Conservation (phyloP, 2,113 vertebrate genomes). For the Gadus macrocephalus region DNA sequence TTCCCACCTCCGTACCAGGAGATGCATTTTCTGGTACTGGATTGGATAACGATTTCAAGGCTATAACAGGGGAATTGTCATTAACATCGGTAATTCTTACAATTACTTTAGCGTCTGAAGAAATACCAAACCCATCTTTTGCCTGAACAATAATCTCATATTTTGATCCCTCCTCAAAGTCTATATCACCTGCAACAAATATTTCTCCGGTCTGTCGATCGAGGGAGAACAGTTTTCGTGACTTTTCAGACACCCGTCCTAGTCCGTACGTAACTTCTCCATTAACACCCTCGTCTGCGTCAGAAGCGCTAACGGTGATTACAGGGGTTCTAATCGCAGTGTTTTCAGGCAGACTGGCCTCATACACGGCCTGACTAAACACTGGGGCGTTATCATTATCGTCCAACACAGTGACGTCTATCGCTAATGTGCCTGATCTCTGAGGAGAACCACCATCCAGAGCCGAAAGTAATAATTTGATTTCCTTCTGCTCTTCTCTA, state of each 20-base stretch:
- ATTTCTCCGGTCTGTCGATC: conserved; percentile 63
- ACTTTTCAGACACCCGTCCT: conserved; percentile 50
- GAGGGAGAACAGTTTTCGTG: conserved; percentile 50
- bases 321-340: conserved; percentile 6
- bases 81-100: conserved; percentile 67
- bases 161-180: conserved; percentile 54
- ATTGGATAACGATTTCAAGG: conserved; percentile 61
- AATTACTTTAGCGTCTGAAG: conserved; percentile 55
- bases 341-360: too few relatives aligned
- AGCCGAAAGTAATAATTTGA: conserved; percentile 35
- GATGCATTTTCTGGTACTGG: conserved; percentile 57
- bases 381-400: conserved; percentile 24
- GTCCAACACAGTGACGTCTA: conserved; percentile 57
- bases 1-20: conserved; percentile 67
- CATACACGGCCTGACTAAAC: too few relatives aligned
- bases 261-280: conserved; percentile 64
- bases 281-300: conserved; percentile 66
- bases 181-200: conserved; percentile 45
- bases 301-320: conserved; percentile 59
- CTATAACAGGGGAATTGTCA: conserved; percentile 68
- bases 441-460: conserved; percentile 59
- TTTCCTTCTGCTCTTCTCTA: conserved; percentile 9
- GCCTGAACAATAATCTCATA: conserved; percentile 68
- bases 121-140: conserved; percentile 55
- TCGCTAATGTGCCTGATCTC: conserved; percentile 52